phyloP scores from a whole-genome alignment of 2,888 invertebrate genomes.

The Hydrotaea diabolus region DNA sequence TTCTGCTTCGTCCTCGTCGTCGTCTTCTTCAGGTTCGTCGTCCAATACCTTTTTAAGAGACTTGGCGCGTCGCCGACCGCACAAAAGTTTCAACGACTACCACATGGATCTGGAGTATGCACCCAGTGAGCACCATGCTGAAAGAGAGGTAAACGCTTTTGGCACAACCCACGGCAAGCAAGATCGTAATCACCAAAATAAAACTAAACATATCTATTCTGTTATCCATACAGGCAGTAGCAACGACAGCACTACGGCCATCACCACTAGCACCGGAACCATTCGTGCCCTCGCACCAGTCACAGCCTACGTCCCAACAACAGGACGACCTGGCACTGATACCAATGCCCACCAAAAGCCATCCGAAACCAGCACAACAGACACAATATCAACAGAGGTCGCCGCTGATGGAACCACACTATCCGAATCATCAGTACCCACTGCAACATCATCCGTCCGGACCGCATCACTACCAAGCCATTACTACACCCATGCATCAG shows the following conservation, averaged over 20 bases:
- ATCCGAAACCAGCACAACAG: slow-evolving; percentile 62
- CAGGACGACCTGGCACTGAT: slow-evolving; percentile 67
- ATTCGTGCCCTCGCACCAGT: slow-evolving; percentile 54
- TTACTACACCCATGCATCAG: slow-evolving; percentile 60
- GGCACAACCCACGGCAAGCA: slow-evolving; percentile 70
- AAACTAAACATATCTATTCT: slow-evolving; percentile 79
- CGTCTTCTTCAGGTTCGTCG: slow-evolving; percentile 28
- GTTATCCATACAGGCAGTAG: slow-evolving; percentile 74
- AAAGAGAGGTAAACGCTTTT: slow-evolving; percentile 78
- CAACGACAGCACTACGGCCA: slow-evolving; percentile 63
- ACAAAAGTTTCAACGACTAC: slow-evolving; percentile 73
- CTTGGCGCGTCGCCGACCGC: slow-evolving; percentile 66
- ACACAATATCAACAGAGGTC: slow-evolving; percentile 57
- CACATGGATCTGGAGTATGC: slow-evolving; percentile 76
- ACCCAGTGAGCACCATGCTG: slow-evolving; percentile 75
- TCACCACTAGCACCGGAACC: slow-evolving; percentile 65
- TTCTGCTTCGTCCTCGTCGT: slow-evolving; percentile 23
- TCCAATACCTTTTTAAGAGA: slow-evolving; percentile 51
- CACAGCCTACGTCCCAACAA: slow-evolving; percentile 46
- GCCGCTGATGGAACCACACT: slow-evolving; percentile 29
- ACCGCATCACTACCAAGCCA: slow-evolving; percentile 57
- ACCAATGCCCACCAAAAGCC: slow-evolving; percentile 72
- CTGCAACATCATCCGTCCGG: slow-evolving; percentile 26
- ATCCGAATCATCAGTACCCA: slow-evolving; percentile 38
- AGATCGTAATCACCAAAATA: slow-evolving; percentile 75